Evolutionary conservation across 2,797 vertebrate genomes (phyloP), one percentile per base, ranked within the genome.

Genomic region (Octomys mimax): DNA sequence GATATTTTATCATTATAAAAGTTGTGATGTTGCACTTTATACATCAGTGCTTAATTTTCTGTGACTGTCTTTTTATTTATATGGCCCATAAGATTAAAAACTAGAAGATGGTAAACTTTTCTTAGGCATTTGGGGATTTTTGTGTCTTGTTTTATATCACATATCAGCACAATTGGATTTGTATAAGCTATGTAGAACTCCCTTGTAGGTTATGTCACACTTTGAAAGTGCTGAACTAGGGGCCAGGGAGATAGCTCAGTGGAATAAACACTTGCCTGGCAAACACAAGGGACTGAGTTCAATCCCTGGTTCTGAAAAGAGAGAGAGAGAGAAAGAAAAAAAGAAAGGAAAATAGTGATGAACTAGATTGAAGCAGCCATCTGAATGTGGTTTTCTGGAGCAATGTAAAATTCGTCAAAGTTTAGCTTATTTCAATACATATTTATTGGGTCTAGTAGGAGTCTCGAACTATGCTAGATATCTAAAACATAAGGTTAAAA

Each of bases 61-160:
- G 36, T 85, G 14, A 62, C 71, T 46, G 31, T 68, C 24, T 95
- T 91, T 92, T 88, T 13, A 57, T 77, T 81, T 84, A 64, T 49
- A 57, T n/a, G 12, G 26, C 42, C 46, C 66, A 70, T 28, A 16
- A 21, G 5, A 70, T 89, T 36, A 28, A 10, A 71, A 86, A 86
- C n/a, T 77, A 70, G 18, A 46, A 52, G 39, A 73, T 73, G 2
- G 13, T 70, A 21, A 57, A 24, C 4, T 71, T 71, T 6, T 3
- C 3, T 64, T 9, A 1, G 75, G 3, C 4, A 66, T 11, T 13
- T 16, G 4, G 16, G 1, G 8, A 0, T 70, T 71, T 90, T 73
- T 68, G 59, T 68, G 6, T 1, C 81, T 59, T 5, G 0, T 21
- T 33, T 36, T 11, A 12, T 2, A 33, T 85, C 24, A 94, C 9